Evolutionary conservation across 2,888 invertebrate species (phyloP).

Genomic region (Agriotes lineatus): DNA sequence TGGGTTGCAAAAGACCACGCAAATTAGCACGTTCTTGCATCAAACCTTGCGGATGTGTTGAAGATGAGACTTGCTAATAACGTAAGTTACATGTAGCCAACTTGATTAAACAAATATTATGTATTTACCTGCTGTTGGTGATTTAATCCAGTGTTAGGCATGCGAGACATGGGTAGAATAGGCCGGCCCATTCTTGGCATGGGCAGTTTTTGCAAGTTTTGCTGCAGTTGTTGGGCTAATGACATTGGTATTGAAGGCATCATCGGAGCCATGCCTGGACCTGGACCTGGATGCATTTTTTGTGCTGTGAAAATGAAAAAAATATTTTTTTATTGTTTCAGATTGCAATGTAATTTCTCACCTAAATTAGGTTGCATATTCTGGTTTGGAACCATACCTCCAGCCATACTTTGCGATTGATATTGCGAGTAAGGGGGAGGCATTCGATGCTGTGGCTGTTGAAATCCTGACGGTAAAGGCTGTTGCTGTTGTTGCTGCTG

Average conservation of each 20-base stretch:
- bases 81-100: neutral
- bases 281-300: conserved; percentile 57
- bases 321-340: no score
- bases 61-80: conserved; percentile 68
- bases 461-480: no score
- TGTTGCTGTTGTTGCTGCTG: conserved; percentile 58
- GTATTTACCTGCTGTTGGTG: conserved; percentile 43
- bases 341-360: neutral
- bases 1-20: conserved; percentile 64
- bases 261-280: conserved; percentile 45
- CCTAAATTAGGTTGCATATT: conserved; percentile 45
- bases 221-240: conserved; percentile 47
- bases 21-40: conserved; percentile 63
- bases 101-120: neutral
- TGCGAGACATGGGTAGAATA: conserved; percentile 39
- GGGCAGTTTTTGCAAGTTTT: conserved; percentile 43
- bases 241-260: conserved; percentile 45
- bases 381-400: conserved; percentile 29
- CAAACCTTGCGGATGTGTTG: conserved; percentile 72
- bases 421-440: conserved; percentile 63
- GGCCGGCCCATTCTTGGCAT: conserved; percentile 42
- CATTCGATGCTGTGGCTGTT: conserved; percentile 62
- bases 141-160: conserved; percentile 40
- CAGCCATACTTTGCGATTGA: no score
- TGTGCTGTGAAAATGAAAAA: no score